Evolutionary conservation across 1,140 invertebrate genomes (phyloP), one percentile per base, ranked within the genome.

Genomic region (Helicoverpa armigera): DNA sequence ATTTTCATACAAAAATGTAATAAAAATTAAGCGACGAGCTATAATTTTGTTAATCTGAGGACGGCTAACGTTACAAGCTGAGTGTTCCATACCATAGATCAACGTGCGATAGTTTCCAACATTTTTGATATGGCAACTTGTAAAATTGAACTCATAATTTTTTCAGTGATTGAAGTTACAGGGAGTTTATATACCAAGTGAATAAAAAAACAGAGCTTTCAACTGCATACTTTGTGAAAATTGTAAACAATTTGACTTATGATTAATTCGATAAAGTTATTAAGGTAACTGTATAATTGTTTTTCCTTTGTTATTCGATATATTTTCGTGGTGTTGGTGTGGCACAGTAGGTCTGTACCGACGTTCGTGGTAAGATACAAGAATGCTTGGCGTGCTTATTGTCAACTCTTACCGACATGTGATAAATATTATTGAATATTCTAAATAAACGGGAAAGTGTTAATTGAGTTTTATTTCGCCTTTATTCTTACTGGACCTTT

Each of bases 401-500:
- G 85, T 88, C 84, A 91, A 90, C 88, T 91, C 86, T 87, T 91
- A 92, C 90, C 88, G 89, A 92, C 88, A 91, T 92, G 92, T 94
- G 92, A 94, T 94, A 94, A 72, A 88, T 89, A 90, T 82, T 90
- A 91, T 90, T 89, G 88, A 86, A 90, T 90, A 91, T 90, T 90
- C 90, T 90, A 90, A 92, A 94, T 94, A 94, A 94, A 94, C 82
- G 86, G 86, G 86, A 90, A 92, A 92, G 88, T 92, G 89, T 93
- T 92, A 78, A 84, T 73, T 29, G 78, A 85, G 48, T 89, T 92
- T 92, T 81, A 88, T 91, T 91, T 86, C 48, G 7, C 23, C 23
- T 29, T 61, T 29, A 10, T 13, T 56, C 5, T 51, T 48, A 13
- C 7, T 43, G 51, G 2, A 3, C 16, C 9, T 50, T 48, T 18